Evolutionary conservation across 1,140 invertebrate species (phyloP), one percentile per base, ranked within the genome.

Genomic region (Sitobion miscanthi): DNA sequence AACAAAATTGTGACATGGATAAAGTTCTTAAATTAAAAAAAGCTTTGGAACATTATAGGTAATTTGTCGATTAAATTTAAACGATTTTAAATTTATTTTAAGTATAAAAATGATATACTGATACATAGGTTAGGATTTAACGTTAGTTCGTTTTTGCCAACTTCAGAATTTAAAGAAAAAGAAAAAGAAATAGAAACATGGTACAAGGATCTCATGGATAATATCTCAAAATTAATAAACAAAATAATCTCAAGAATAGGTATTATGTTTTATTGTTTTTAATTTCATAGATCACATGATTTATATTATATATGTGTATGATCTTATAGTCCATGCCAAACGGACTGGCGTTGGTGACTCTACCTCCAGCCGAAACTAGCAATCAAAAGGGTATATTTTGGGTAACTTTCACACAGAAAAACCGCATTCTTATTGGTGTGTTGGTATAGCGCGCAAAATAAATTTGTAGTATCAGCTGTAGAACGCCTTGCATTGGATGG

Each of bases 61-160:
- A 92, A 69, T 90, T 45, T 17, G 30, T 90, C 30, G 45, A 7
- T 45, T 90, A 9, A 57, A 21, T 52, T 52, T 20, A 86, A 49
- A 93, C 45, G 20, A 42, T 25, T 86, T 54, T 0, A n/a, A 9
- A n/a, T 42, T 42, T 42, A 57, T 54, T 42, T 38, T n/a, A 49
- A 77, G 14, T 45, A 20, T 82, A 49, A 52, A 52, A 52, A 17
- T n/a, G 4, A 1, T 82, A 25, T 83, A n/a, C 20, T 49, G 9
- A 82, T 92, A 57, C 9, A 93, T 57, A 93, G 91, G 30, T 42
- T 57, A 54, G 82, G 35, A 54, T 86, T 93, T 54, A 93, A 86
- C 85, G 82, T 85, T 21, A 92, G 49, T 57, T 93, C 91, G 7
- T 57, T 38, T 52, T 54, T 92, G 7, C 35, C n/a, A 54, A 83